These are phyloP conservation scores for Chrysolophus pictus DNA, from an alignment of 2,797 vertebrate genomes.

Conservation along the genomic window DNA sequence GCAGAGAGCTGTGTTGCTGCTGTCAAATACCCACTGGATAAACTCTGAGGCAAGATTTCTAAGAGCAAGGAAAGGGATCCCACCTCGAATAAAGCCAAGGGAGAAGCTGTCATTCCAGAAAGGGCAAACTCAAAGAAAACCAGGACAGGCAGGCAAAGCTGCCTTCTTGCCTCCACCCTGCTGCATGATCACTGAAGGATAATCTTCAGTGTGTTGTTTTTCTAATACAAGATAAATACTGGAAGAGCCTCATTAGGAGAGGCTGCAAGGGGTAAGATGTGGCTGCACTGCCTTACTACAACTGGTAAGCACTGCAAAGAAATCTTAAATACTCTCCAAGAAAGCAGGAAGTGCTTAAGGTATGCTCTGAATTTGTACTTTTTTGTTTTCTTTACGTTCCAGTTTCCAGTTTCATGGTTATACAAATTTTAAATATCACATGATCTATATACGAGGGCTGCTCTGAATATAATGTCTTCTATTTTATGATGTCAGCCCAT, in stretches of 20 bases:
- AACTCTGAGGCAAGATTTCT: not conserved
- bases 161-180: not conserved
- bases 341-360: not conserved
- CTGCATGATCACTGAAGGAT: not conserved
- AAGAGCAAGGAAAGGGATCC: not conserved
- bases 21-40: not conserved
- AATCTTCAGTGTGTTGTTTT: not conserved
- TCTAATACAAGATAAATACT: not conserved
- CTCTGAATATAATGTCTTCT: too few relatives aligned
- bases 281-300: not conserved
- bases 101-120: not conserved
- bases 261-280: not conserved
- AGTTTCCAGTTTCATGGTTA: not conserved
- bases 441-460: not conserved
- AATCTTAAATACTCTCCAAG: not conserved
- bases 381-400: not conserved
- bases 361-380: not conserved
- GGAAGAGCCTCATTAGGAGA: accelerated
- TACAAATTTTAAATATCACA: not conserved
- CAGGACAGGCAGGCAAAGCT: not conserved
- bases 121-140: not conserved
- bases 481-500: too few relatives aligned
- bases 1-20: not conserved
- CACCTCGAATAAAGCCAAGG: not conserved
- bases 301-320: not conserved